These are phyloP conservation scores for Panthera uncia DNA, from an alignment of 2,113 vertebrate genomes.

Conservation along the genomic window DNA sequence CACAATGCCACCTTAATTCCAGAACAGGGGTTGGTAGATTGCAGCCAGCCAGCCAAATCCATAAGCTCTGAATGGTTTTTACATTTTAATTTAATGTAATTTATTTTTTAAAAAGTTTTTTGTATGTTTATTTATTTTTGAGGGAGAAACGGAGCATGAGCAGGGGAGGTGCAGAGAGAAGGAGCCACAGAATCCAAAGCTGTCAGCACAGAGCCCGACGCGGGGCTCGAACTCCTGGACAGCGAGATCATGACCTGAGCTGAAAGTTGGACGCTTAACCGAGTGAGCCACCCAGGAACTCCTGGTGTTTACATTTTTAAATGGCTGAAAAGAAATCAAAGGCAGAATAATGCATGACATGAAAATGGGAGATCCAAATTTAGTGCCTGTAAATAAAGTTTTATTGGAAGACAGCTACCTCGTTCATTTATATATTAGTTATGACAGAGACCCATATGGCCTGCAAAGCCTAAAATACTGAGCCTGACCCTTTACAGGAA, in stretches of 20 bases:
- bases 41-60: neutral
- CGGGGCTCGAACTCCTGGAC: too few species aligned
- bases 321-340: neutral
- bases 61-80: neutral
- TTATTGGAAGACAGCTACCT: neutral
- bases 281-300: too few species aligned
- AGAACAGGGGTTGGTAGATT: neutral
- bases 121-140: too few species aligned
- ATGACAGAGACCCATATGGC: neutral
- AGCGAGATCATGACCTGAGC: too few species aligned
- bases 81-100: neutral
- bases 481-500: neutral
- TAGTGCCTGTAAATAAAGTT: neutral
- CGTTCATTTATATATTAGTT: neutral
- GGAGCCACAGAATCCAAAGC: too few species aligned
- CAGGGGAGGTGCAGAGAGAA: too few species aligned
- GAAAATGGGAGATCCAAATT: neutral
- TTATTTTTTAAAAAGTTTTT: too few species aligned
- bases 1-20: neutral
- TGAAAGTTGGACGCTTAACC: too few species aligned
- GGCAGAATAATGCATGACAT: neutral
- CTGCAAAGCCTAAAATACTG: neutral
- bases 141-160: too few species aligned
- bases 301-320: neutral
- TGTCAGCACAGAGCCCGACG: too few species aligned